These are phyloP conservation scores for Probaryconus sp. DNA, from an alignment of 1,140 invertebrate genomes.

Conservation along the genomic window DNA sequence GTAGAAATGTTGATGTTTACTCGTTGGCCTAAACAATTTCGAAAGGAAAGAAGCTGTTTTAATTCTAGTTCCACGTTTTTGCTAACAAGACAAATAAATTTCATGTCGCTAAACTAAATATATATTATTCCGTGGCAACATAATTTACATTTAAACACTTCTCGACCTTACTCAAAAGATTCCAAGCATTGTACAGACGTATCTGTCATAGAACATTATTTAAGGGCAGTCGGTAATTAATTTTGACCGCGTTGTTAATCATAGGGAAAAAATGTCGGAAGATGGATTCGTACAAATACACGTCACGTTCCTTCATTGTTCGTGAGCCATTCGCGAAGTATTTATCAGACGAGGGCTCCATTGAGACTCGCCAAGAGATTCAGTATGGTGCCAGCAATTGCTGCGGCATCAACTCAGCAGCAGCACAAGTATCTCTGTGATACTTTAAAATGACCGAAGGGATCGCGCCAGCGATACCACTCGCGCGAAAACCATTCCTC, in stretches of 20 bases:
- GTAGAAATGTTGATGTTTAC: too few species aligned
- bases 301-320: conserved; percentile 39
- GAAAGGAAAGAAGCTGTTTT: too few species aligned
- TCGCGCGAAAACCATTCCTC: conserved; percentile 21
- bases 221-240: conserved; percentile 5
- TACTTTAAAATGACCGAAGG: conserved; percentile 39
- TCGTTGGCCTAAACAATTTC: too few species aligned
- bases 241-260: neutral
- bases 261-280: conserved; percentile 3
- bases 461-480: conserved; percentile 28
- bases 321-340: conserved; percentile 32
- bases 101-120: too few species aligned
- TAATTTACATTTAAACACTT: too few species aligned
- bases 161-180: too few species aligned
- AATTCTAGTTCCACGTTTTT: too few species aligned
- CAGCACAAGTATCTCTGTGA: conserved; percentile 25
- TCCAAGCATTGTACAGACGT: too few species aligned
- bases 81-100: too few species aligned
- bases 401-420: conserved; percentile 12
- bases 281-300: conserved; percentile 15
- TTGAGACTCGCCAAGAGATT: conserved; percentile 47
- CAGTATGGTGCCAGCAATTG: conserved; percentile 32
- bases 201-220: neutral
- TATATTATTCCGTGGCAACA: too few species aligned
- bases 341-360: conserved; percentile 42